Conservation (phyloP, 2,888 invertebrate species). For the Callinectes sapidus region DNA sequence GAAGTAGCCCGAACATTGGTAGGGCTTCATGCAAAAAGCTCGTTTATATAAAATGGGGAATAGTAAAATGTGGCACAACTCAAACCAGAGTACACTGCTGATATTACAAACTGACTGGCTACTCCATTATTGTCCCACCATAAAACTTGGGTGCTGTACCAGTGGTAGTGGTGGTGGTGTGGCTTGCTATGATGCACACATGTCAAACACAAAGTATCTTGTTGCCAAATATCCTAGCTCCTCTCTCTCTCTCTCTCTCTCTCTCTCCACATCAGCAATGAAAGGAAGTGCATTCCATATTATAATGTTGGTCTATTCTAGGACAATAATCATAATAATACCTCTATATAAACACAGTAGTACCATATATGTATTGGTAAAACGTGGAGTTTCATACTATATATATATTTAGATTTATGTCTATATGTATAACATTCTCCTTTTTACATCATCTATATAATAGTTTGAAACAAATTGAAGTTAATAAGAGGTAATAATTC, state of each 20-base stretch:
- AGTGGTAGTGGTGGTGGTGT: background rate
- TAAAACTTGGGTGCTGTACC: background rate
- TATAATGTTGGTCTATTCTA: background rate
- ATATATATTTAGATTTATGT: constrained; percentile 42
- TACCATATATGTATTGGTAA: constrained; percentile 33
- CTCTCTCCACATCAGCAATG: background rate
- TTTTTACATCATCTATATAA: constrained; percentile 11
- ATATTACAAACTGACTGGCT: background rate
- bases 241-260: constrained; percentile 23
- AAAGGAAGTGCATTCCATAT: background rate
- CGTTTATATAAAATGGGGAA: background rate
- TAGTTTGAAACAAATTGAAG: background rate
- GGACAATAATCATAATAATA: constrained; percentile 24
- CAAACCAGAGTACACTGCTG: background rate
- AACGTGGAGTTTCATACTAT: constrained; percentile 34
- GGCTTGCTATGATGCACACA: background rate
- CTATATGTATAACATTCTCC: constrained; percentile 32
- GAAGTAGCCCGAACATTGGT: background rate
- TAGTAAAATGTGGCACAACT: background rate
- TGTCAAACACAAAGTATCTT: background rate
- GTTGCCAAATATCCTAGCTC: background rate
- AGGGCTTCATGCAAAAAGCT: background rate
- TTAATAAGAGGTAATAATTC: background rate
- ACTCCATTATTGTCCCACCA: background rate
- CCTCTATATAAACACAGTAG: constrained; percentile 33